These are phyloP conservation scores for Nymphalis c-album DNA, from an alignment of 2,888 invertebrate genomes.

Conservation along the genomic window DNA sequence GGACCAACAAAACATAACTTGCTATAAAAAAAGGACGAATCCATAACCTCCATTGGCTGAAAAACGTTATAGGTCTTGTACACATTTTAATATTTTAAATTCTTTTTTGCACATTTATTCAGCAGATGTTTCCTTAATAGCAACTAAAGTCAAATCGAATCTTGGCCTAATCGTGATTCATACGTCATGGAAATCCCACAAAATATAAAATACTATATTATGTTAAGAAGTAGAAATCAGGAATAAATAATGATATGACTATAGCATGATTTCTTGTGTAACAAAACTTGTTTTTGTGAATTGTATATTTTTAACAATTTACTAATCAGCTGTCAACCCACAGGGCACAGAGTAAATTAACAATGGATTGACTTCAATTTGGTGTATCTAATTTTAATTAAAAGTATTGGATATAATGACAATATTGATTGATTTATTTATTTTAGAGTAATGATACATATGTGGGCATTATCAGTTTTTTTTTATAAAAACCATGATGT, in stretches of 20 bases:
- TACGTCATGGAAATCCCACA: slow-evolving; percentile 6
- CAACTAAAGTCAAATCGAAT: slow-evolving; percentile 11
- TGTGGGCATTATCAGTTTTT: no score
- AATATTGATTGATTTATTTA: no score
- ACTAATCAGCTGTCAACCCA: slow-evolving; percentile 10
- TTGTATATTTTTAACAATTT: slow-evolving; percentile 9
- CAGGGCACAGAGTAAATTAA: not conserved
- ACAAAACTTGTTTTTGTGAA: slow-evolving; percentile 25
- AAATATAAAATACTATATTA: not conserved
- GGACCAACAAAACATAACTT: slow-evolving; percentile 89
- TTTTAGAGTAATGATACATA: no score
- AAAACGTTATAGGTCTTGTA: slow-evolving; percentile 62
- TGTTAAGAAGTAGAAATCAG: not conserved
- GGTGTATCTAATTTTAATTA: not conserved
- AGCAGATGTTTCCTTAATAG: slow-evolving; percentile 22
- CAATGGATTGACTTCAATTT: not conserved
- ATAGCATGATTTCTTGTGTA: slow-evolving; percentile 8
- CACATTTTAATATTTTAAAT: slow-evolving; percentile 58
- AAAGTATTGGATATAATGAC: no score
- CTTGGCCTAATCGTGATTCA: slow-evolving; percentile 12
- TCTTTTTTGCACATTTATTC: slow-evolving; percentile 20
- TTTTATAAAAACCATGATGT: not conserved
- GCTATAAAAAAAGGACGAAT: slow-evolving; percentile 92
- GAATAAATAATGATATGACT: not conserved
- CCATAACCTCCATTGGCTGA: slow-evolving; percentile 91